Percentiles rank a stretch among this genome's conserved stretches.
Evolutionary conservation across 1,140 invertebrate species (phyloP).

Genomic region (Trichonephila clavipes): DNA sequence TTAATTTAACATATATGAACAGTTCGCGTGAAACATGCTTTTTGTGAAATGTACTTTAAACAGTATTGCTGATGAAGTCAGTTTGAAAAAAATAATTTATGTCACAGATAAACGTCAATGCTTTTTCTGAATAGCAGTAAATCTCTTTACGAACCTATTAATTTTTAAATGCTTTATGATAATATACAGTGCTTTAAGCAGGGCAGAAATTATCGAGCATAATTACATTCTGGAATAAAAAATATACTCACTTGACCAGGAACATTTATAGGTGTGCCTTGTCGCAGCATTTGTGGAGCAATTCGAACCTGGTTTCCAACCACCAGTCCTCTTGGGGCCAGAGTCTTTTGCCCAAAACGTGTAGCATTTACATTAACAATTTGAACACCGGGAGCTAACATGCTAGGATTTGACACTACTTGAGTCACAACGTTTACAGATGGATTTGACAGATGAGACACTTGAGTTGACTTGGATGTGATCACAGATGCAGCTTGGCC

Average conservation of each 20-base stretch:
- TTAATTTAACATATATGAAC: too few relatives aligned
- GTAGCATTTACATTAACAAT: slow-evolving; percentile 69
- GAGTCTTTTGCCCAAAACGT: slow-evolving; percentile 60
- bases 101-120: too few relatives aligned
- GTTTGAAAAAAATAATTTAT: too few relatives aligned
- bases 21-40: too few relatives aligned
- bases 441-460: slow-evolving; percentile 40
- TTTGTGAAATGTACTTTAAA: too few relatives aligned
- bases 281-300: slow-evolving; percentile 67
- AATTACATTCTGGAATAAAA: background rate
- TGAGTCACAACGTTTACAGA: slow-evolving; percentile 71
- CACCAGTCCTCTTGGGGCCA: slow-evolving; percentile 74
- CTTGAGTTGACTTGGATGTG: slow-evolving; percentile 52
- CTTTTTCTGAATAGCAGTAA: too few relatives aligned
- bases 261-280: slow-evolving; percentile 63
- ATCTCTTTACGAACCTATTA: too few relatives aligned
- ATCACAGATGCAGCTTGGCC: slow-evolving; percentile 68
- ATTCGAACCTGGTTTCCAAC: slow-evolving; percentile 74
- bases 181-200: too few relatives aligned
- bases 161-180: too few relatives aligned
- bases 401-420: slow-evolving; percentile 67
- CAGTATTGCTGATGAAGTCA: too few relatives aligned
- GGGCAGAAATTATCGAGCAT: background rate
- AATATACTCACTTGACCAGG: slow-evolving; percentile 59
- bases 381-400: slow-evolving; percentile 59